Evolutionary conservation across 2,888 invertebrate genomes (phyloP).

Genomic region (Acleris holmiana): DNA sequence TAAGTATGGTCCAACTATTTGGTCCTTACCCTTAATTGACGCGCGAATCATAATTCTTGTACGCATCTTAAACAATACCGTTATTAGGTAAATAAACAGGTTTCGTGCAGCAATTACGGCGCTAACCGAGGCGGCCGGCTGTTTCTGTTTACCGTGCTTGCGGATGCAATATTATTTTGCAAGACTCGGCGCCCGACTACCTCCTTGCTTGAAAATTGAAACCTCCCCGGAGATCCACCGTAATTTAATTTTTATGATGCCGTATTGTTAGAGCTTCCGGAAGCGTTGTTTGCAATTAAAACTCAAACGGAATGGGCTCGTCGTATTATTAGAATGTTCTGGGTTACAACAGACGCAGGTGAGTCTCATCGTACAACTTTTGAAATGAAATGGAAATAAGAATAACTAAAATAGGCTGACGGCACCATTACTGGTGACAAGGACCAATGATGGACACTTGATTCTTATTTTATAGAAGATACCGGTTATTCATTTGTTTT

Average conservation of each 20-base stretch:
- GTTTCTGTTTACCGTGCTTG: constrained; percentile 40
- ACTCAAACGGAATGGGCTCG: constrained; percentile 50
- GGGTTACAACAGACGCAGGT: constrained; percentile 16
- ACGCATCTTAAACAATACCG: not conserved
- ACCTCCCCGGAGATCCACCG: constrained; percentile 67
- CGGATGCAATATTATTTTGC: constrained; percentile 65
- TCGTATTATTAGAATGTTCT: constrained; percentile 36
- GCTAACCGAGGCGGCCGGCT: constrained; percentile 21
- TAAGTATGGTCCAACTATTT: too few relatives aligned
- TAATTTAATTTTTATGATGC: constrained; percentile 79
- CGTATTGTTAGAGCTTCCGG: constrained; percentile 67
- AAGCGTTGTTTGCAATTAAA: constrained; percentile 66
- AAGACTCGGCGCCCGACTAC: constrained; percentile 58
- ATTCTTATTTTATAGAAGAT: too few relatives aligned
- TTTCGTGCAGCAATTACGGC: constrained; percentile 27
- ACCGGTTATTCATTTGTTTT: too few relatives aligned
- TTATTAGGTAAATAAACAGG: constrained; percentile 9
- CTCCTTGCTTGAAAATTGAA: constrained; percentile 71
- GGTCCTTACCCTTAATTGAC: too few relatives aligned
- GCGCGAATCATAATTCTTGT: not conserved
- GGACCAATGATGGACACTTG: too few relatives aligned
- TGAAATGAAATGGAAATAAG: not conserved
- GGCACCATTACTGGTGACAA: too few relatives aligned
- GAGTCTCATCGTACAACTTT: not conserved
- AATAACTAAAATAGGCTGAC: too few relatives aligned